A percentile compares a stretch with the other conserved stretches of the same genome.
Evolutionary conservation across 2,888 invertebrate genomes (phyloP).

Genomic region (Dilophus febrilis): DNA sequence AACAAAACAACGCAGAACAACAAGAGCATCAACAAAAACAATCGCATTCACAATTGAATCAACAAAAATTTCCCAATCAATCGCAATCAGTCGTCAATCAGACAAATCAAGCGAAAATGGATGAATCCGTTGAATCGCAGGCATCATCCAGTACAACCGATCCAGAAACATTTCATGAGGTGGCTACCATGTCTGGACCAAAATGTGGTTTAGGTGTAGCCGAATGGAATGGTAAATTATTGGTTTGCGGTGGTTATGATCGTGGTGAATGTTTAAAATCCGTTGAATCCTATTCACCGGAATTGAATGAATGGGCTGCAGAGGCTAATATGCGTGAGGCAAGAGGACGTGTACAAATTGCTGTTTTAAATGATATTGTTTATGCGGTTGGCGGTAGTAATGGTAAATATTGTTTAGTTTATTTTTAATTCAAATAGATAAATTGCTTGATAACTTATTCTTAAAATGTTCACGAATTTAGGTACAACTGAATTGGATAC

Average conservation of each 20-base stretch:
- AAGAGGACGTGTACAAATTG: slow-evolving; percentile 63
- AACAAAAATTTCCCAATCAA: too few species aligned
- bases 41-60: not conserved
- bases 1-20: not conserved
- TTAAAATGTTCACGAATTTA: slow-evolving; percentile 1
- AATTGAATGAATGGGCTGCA: slow-evolving; percentile 47
- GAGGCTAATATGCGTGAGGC: slow-evolving; percentile 55
- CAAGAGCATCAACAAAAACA: slow-evolving; percentile 4
- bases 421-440: too few species aligned
- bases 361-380: slow-evolving; percentile 46
- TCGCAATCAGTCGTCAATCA: not conserved
- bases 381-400: slow-evolving; percentile 71
- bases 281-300: slow-evolving; percentile 57
- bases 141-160: slow-evolving; percentile 16
- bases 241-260: slow-evolving; percentile 74
- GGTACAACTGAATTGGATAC: slow-evolving; percentile 54
- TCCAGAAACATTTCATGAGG: slow-evolving; percentile 38
- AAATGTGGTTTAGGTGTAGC: slow-evolving; percentile 64
- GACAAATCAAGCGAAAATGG: slow-evolving; percentile 6
- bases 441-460: too few species aligned
- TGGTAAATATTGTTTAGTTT: slow-evolving; percentile 30
- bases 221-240: slow-evolving; percentile 46
- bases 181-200: slow-evolving; percentile 44
- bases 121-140: slow-evolving; percentile 1
- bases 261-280: slow-evolving; percentile 63